These are phyloP conservation scores for Iselma pallidipennis DNA, from an alignment of 2,888 invertebrate species.

Conservation along the genomic window DNA sequence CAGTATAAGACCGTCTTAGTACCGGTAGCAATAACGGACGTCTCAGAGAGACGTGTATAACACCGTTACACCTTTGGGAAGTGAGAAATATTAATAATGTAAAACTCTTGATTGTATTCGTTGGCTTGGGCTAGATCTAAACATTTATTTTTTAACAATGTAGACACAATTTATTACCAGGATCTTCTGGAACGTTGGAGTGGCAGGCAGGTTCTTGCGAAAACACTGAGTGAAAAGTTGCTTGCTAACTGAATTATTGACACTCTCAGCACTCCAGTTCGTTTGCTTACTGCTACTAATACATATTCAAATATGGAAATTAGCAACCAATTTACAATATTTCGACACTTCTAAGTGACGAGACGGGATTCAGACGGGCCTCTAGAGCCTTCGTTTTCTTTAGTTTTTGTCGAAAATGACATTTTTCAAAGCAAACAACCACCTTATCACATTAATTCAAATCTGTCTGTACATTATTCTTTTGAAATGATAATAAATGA, in stretches of 20 bases:
- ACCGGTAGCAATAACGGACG: constrained; percentile 10
- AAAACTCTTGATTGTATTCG: constrained; percentile 41
- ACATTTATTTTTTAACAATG: constrained; percentile 38
- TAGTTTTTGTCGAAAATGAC: not conserved
- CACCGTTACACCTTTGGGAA: constrained; percentile 35
- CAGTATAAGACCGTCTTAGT: not conserved
- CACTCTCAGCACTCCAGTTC: constrained; percentile 32
- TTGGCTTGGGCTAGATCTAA: constrained; percentile 28
- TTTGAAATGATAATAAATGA: too few relatives aligned
- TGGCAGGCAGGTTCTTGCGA: constrained; percentile 26
- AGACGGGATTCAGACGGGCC: constrained; percentile 11
- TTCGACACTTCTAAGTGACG: constrained; percentile 35
- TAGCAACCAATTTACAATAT: constrained; percentile 34
- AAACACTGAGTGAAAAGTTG: constrained; percentile 39
- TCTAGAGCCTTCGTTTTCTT: not conserved
- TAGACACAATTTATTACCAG: constrained; percentile 41
- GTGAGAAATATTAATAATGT: constrained; percentile 41
- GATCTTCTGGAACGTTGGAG: constrained; percentile 6
- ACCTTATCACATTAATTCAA: not conserved
- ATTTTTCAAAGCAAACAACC: constrained; percentile 7
- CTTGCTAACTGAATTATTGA: constrained; percentile 39
- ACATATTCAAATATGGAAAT: constrained; percentile 43
- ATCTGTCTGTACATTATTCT: not conserved
- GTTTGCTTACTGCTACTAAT: constrained; percentile 35
- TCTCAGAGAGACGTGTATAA: constrained; percentile 19